A percentile compares a stretch with the other conserved stretches of the same genome.
These are phyloP conservation scores for Syrrhaptes paradoxus DNA, from an alignment of 2,113 vertebrate genomes.

Conservation along the genomic window DNA sequence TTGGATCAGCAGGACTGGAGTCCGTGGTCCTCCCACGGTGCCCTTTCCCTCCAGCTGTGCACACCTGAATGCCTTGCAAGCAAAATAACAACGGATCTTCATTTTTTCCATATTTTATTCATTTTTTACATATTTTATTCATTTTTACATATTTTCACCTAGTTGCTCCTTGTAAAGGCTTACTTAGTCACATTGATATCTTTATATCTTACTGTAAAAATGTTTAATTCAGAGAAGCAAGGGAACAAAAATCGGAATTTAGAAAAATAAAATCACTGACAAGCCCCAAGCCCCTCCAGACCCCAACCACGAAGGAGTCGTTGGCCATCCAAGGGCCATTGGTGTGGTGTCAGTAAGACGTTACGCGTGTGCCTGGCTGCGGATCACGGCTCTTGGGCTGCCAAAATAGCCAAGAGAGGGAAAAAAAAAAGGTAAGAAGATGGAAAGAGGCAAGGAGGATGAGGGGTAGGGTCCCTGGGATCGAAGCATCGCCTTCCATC, in stretches of 20 bases:
- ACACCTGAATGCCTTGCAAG: not conserved
- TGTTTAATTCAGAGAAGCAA: fast-evolving
- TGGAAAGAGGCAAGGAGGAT: fast-evolving
- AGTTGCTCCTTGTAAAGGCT: not conserved
- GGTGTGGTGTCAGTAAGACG: not conserved
- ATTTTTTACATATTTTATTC: too few relatives aligned
- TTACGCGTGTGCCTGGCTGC: not conserved
- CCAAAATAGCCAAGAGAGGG: not conserved
- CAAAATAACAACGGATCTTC: not conserved
- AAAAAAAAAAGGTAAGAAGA: not conserved
- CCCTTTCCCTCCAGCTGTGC: not conserved
- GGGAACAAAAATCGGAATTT: not conserved
- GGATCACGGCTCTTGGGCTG: fast-evolving
- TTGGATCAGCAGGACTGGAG: not conserved
- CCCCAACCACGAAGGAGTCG: fast-evolving
- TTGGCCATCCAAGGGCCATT: not conserved
- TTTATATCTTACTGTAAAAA: not conserved
- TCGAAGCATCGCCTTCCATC: fast-evolving
- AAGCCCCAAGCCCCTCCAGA: not conserved
- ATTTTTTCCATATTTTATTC: not conserved
- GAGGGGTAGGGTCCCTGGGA: not conserved
- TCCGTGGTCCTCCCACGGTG: not conserved
- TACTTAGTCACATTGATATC: not conserved
- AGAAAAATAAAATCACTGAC: not conserved
- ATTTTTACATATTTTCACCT: not conserved